Base-by-base conservation (phyloP, 1,140 invertebrate genomes). In the Helicoverpa zea region DNA sequence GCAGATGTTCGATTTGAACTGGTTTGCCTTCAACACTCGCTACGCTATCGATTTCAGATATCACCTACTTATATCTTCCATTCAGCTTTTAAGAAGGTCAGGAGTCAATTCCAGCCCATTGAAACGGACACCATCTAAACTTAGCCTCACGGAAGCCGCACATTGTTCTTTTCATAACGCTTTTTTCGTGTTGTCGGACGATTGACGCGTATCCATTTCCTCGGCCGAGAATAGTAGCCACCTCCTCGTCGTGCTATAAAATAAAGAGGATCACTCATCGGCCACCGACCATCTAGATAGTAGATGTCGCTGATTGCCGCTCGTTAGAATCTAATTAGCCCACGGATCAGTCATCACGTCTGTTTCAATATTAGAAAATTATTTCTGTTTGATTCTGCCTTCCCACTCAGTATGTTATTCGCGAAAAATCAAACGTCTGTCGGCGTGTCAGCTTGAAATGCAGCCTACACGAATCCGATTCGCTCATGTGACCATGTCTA, bases 151-250 rank as follows among this genome's bases (percentile, higher is more conserved):
- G 90, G 91, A 94, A 92, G 89, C 82, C 64, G 77, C 81, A 56
- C 80, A 91, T 91, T 91, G 90, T 91, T 88, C 78, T 83, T 82
- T 76, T 83, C 85, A 87, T 89, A 83, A 83, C 84, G 81, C 35
- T 88, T 88, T 90, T 89, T 87, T 83, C 84, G 61, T 64, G 63
- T 80, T 43, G 80, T 82, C 68, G 84, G 88, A 88, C 90, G 90
- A 92, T 92, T 92, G 91, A 91, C 92, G 87, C 87, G 91, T 94
- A 92, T 94, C 88, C 91, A 94, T 94, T 94, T 93, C 93, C 91
- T 87, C 88, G 87, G 86, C 83, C 86, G 77, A 92, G 89, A 93
- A 94, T 94, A 93, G 90, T 86, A 83, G 10, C 85, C 88, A 86
- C 87, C 88, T 88, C 84, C 81, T 83, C 81, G 80, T 5, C 80